Base-by-base conservation (phyloP, 2,888 invertebrate genomes). In the Gerris lacustris region DNA sequence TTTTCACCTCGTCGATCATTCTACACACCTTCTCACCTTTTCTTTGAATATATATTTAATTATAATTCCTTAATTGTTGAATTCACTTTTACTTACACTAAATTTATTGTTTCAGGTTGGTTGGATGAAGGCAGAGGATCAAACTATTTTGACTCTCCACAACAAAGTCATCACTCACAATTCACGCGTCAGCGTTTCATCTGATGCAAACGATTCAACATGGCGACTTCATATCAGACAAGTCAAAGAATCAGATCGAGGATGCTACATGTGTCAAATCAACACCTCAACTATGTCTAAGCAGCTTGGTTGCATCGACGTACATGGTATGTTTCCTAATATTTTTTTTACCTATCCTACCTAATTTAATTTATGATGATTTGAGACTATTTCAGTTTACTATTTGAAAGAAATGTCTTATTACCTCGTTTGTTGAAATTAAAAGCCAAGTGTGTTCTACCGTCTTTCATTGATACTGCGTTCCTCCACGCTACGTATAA, bases 261-360 rank as follows among this genome's bases (percentile, higher is more conserved):
- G 91, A 73, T 94, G 93, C 80, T 94, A 94, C 81, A 92, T 93
- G 90, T 94, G 94, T 79, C 93, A 94, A 84, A 92, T 94, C 78
- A 94, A 94, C 82, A 93, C 92, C 2, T 89, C 87, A 73, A 86
- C 87, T 70, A 91, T 94, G 90, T 92, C 88, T 81, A 91, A 90
- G 79, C 90, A 92, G 81, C 85, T 91, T 71, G 93, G 92, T 9
- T 94, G 93, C 79, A 86, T 94, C 72, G 92, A 93, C 79, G 92
- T 94, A 17, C 89, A 90, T 79, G 91, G 94, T 93, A 80, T 86
- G 86, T 81, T 45, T 31, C 15, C 5, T 55, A 5, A 6, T 45
- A 15, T 15, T 55, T 55, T 2, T 2, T 31, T 31, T 31, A 4
- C 31, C 4, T 31, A 31, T 31, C 31, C 4, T 31, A 31, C 31